Conservation (phyloP, 1,140 invertebrate species). For the Antheraea pernyi region DNA sequence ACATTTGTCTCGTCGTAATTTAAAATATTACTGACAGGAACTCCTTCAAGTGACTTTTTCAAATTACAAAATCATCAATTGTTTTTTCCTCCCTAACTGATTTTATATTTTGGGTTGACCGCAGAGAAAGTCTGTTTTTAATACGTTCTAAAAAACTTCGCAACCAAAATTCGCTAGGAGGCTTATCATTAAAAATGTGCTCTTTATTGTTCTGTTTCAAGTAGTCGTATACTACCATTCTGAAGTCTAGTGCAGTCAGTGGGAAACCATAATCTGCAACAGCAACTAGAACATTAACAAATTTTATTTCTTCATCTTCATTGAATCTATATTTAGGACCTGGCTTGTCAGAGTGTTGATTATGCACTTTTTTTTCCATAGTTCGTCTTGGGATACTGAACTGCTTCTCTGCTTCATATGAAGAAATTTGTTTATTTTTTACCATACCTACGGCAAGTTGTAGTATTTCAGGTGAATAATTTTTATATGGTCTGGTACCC, state of each 20-base stretch:
- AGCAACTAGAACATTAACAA: constrained; percentile 25
- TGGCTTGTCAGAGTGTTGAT: constrained; percentile 18
- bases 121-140: constrained; percentile 17
- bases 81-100: constrained; percentile 18
- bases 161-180: constrained; percentile 18
- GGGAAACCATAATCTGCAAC: constrained; percentile 24
- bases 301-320: constrained; percentile 23
- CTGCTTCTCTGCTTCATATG: constrained; percentile 18
- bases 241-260: constrained; percentile 22
- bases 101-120: constrained; percentile 24
- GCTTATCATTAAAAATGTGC: background rate
- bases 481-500: too few relatives aligned
- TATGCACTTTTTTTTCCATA: constrained; percentile 20
- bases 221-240: constrained; percentile 18
- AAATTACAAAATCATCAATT: constrained; percentile 22
- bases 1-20: constrained; percentile 73
- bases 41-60: constrained; percentile 18
- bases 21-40: constrained; percentile 34
- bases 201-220: constrained; percentile 20
- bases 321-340: constrained; percentile 18
- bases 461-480: too few relatives aligned
- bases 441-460: too few relatives aligned
- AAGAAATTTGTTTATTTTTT: background rate
- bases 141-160: constrained; percentile 19
- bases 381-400: constrained; percentile 19